These are phyloP conservation scores for Xenopus petersii DNA, from an alignment of 2,797 vertebrate genomes.

Conservation along the genomic window DNA sequence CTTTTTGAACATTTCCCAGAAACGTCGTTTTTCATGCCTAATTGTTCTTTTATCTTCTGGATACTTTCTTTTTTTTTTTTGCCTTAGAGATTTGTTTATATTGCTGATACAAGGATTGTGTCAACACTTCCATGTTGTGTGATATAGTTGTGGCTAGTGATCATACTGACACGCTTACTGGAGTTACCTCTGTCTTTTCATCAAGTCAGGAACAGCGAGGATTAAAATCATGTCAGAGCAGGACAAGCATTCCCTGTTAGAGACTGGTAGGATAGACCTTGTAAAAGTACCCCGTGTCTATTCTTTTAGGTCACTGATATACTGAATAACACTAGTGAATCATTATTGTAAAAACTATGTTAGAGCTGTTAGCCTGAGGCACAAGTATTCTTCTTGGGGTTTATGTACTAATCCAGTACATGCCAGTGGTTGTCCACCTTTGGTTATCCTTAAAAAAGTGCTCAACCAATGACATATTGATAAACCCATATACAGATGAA, in stretches of 20 bases:
- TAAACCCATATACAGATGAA: too few relatives aligned
- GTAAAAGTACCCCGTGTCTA: too few relatives aligned
- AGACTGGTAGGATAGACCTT: too few relatives aligned
- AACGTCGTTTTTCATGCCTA: constrained; percentile 4
- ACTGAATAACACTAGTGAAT: too few relatives aligned
- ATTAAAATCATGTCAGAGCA: constrained; percentile 30
- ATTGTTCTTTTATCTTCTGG: constrained; percentile 27
- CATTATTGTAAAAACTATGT: too few relatives aligned
- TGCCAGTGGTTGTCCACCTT: too few relatives aligned
- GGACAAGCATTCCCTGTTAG: constrained; percentile 7
- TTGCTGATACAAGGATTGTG: constrained; percentile 29
- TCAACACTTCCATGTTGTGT: constrained; percentile 28
- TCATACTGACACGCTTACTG: constrained; percentile 24
- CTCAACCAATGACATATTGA: too few relatives aligned
- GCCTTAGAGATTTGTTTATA: constrained; percentile 13
- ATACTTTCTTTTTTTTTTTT: constrained; percentile 17
- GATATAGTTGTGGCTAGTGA: constrained; percentile 29
- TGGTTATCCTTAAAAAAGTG: too few relatives aligned
- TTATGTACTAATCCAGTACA: too few relatives aligned
- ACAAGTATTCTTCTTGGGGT: too few relatives aligned
- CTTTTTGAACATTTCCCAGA: constrained; percentile 33
- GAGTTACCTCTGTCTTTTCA: constrained; percentile 28
- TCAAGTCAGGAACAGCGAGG: constrained; percentile 20
- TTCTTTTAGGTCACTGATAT: too few relatives aligned
- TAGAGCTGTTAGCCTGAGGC: too few relatives aligned